Base-by-base conservation (phyloP, 1,140 invertebrate genomes). In the Cyrtorhinus lividipennis region DNA sequence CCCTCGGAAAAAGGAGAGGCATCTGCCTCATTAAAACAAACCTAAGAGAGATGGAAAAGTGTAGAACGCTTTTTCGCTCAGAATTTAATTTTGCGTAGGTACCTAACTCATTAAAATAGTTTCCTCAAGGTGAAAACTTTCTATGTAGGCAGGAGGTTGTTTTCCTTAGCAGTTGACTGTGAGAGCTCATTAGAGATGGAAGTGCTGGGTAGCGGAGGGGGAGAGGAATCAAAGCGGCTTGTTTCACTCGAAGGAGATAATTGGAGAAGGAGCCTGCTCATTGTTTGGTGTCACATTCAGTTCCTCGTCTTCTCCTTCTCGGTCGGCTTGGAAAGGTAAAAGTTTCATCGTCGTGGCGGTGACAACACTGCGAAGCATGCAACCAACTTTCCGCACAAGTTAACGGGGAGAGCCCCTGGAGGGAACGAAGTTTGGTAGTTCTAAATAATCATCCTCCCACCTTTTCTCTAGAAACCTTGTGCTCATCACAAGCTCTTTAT, bases 261-360 rank as follows among this genome's bases (percentile, higher is more conserved):
- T 53, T 53, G 48, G 48, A 53, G 20, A 20, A 53, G 48, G 48
- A 53, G 48, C 48, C 48, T 53, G 10, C 48, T 20, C 48, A 53
- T 53, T 53, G 48, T 53, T 53, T 53, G 48, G 48, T 22, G 48
- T 53, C 48, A 53, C 48, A 22, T 53, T 53, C 48, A 53, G 48
- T 53, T 20, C 30, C 30, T 15, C 5, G 30, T n/a, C n/a, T n/a
- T n/a, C n/a, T n/a, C n/a, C n/a, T n/a, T 44, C n/a, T 44, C 38
- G 8, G 38, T 44, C 8, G 38, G n/a, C 8, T 8, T 8, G 38
- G n/a, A 44, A 44, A 12, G 48, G 48, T 53, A 53, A 53, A 53
- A 53, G 48, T 53, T 53, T 53, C 10, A 53, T 53, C 48, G n/a
- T n/a, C n/a, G 48, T 53, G 48, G 48, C 48, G 48, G 48, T 53